Evolutionary conservation across 2,113 vertebrate species (phyloP).

Genomic region (Plectropomus leopardus): DNA sequence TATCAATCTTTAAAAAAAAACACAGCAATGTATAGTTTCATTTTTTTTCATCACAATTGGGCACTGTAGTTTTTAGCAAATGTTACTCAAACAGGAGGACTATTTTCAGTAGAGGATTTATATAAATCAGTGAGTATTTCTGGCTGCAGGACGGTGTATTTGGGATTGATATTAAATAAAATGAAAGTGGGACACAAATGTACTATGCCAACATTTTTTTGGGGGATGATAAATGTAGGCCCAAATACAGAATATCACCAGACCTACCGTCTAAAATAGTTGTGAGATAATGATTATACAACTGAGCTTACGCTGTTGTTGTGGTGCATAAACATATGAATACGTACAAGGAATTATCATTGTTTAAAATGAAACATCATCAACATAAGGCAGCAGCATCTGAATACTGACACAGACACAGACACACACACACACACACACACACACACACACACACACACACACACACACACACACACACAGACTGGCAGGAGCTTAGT

Average conservation of each 20-base stretch:
- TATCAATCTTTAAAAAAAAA: background rate
- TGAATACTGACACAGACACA: too few species aligned
- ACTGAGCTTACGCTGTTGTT: background rate
- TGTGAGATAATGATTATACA: too few species aligned
- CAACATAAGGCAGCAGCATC: too few species aligned
- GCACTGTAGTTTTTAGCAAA: background rate
- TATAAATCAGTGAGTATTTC: background rate
- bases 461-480: conserved; percentile 1
- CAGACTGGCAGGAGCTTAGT: conserved; percentile 23
- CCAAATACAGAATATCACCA: background rate
- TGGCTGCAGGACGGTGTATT: background rate
- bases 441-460: background rate
- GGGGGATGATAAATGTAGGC: too few species aligned
- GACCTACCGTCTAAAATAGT: background rate
- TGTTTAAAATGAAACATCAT: too few species aligned
- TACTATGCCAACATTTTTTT: too few species aligned
- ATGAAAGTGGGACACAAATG: too few species aligned
- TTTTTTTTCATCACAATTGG: too few species aligned
- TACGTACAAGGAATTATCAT: background rate
- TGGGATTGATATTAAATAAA: too few species aligned
- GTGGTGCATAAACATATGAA: background rate
- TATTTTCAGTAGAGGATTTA: background rate
- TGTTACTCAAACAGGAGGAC: background rate
- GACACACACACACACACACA: background rate
- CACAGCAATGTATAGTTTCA: background rate